A percentile compares a stretch with the other conserved stretches of the same genome.
Evolutionary conservation across 2,888 invertebrate species (phyloP).

Genomic region (Elysia crispata): DNA sequence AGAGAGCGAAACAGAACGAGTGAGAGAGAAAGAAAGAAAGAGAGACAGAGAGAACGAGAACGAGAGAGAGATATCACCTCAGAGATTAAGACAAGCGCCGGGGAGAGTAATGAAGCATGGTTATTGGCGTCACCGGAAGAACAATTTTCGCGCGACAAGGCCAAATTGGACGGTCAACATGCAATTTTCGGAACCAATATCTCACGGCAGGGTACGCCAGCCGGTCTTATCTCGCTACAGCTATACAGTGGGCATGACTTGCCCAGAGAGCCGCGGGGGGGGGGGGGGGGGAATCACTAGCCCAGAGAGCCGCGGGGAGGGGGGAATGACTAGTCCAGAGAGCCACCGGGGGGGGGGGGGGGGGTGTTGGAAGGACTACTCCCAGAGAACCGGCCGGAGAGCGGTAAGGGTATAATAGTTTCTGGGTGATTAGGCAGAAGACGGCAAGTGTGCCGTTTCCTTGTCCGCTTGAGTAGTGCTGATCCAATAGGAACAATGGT

Average conservation of each 20-base stretch:
- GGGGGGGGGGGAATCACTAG: no score
- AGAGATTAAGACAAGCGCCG: background rate
- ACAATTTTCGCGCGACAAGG: background rate
- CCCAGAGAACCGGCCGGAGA: no score
- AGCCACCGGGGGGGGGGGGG: no score
- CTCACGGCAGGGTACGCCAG: no score
- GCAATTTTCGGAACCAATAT: background rate
- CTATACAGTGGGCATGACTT: background rate
- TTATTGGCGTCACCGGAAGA: background rate
- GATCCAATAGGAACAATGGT: background rate
- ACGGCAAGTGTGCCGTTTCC: conserved; percentile 1
- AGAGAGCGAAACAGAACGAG: background rate
- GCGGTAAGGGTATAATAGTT: no score
- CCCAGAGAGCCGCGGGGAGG: no score
- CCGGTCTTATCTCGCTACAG: no score
- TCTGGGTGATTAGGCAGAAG: conserved; percentile 2
- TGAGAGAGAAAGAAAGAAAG: conserved; percentile 20
- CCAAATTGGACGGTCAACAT: conserved; percentile 27
- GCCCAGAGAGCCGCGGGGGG: no score
- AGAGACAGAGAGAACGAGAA: conserved; percentile 23
- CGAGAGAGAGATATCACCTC: background rate
- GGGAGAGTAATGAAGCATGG: no score
- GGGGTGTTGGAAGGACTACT: no score
- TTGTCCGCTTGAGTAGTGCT: background rate
- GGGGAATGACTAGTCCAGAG: no score